These are phyloP conservation scores for Cydia splendana DNA, from an alignment of 1,140 invertebrate genomes.

Conservation along the genomic window DNA sequence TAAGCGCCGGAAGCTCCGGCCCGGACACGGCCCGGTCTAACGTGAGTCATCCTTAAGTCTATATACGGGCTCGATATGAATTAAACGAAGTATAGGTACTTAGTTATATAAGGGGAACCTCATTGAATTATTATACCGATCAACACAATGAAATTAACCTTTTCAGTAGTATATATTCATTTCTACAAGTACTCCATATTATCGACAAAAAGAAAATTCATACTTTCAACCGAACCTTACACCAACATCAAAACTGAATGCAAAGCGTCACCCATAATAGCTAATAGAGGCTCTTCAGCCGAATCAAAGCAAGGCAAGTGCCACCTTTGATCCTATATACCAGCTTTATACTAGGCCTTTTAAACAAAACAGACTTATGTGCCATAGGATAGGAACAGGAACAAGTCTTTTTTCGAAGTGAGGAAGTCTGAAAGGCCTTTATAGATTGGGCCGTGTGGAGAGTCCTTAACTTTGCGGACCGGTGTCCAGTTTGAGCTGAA, in stretches of 20 bases:
- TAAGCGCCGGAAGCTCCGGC: too few species aligned
- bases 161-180: too few species aligned
- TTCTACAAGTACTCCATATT: too few species aligned
- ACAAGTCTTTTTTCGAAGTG: not conserved
- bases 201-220: constrained; percentile 1
- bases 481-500: constrained; percentile 5
- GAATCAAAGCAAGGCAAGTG: constrained; percentile 16
- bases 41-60: too few species aligned
- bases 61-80: too few species aligned
- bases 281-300: constrained; percentile 10
- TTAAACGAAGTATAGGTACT: too few species aligned
- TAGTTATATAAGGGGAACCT: too few species aligned
- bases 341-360: not conserved
- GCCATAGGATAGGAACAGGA: not conserved
- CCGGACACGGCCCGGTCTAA: too few species aligned
- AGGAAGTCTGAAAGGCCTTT: not conserved
- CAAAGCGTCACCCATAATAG: constrained; percentile 12
- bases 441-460: not conserved
- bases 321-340: constrained; percentile 19
- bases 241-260: constrained; percentile 10
- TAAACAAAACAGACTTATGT: not conserved
- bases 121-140: too few species aligned
- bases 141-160: too few species aligned
- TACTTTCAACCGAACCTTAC: not conserved
- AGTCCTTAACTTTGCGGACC: constrained; percentile 15